These are phyloP conservation scores for Circaetus gallicus DNA, from an alignment of 2,113 vertebrate genomes.

Conservation along the genomic window DNA sequence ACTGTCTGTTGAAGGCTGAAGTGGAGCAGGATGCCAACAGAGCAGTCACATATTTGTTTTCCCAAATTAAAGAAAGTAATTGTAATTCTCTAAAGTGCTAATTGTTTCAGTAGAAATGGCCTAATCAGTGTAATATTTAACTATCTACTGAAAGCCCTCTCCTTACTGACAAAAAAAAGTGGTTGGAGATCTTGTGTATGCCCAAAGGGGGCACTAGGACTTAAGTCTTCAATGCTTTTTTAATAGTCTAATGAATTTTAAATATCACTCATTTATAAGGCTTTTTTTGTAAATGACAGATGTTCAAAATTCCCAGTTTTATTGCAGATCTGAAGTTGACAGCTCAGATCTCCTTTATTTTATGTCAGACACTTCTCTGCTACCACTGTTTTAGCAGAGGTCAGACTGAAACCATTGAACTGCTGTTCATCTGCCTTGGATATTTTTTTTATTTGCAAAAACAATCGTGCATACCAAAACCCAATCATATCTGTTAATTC, in stretches of 20 bases:
- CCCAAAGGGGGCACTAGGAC: background rate
- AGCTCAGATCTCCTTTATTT: background rate
- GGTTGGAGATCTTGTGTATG: background rate
- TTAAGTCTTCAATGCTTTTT: background rate
- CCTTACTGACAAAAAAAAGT: background rate
- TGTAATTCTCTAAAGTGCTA: background rate
- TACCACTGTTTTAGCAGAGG: background rate
- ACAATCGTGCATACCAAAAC: background rate
- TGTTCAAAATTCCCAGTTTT: background rate
- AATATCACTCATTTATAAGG: background rate
- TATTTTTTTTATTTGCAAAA: background rate
- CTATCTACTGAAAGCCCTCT: background rate
- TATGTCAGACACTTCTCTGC: background rate
- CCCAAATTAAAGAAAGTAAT: background rate
- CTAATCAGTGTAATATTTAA: background rate
- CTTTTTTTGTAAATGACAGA: background rate
- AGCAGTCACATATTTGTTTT: background rate
- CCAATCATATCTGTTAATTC: background rate
- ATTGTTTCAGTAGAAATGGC: background rate
- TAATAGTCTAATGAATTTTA: background rate
- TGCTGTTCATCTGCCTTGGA: background rate
- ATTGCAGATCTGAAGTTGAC: background rate
- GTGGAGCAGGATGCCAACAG: background rate
- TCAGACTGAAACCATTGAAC: background rate
- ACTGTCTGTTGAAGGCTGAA: background rate